phyloP scores from a whole-genome alignment of 2,797 vertebrate species.

The Anas capensis region DNA sequence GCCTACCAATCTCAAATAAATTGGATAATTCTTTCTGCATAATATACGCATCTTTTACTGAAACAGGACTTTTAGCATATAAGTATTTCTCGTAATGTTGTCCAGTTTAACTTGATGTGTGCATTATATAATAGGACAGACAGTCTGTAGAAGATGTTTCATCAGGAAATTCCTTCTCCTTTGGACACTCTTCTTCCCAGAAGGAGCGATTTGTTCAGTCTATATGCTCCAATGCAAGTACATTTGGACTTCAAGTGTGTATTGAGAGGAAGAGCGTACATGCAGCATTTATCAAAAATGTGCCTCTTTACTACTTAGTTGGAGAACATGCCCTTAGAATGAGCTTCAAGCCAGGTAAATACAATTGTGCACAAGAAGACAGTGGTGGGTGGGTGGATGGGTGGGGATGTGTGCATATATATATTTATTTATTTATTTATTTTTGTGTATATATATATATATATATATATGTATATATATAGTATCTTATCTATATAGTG shows the following conservation, averaged over 20 bases:
- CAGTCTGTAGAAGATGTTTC: constrained; percentile 39
- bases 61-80: background rate
- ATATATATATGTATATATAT: background rate
- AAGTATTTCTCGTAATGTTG: background rate
- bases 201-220: constrained; percentile 10
- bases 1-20: background rate
- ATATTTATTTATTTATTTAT: background rate
- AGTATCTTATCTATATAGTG: background rate
- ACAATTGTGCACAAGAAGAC: background rate
- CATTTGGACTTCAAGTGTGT: constrained; percentile 71
- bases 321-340: constrained; percentile 61
- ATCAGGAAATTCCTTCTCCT: background rate
- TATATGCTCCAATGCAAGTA: constrained; percentile 39
- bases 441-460: too few relatives aligned
- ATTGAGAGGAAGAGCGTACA: constrained; percentile 42
- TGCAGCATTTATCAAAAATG: constrained; percentile 37
- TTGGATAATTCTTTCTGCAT: background rate
- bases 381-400: background rate
- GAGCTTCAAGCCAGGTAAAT: constrained; percentile 71
- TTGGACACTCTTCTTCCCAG: background rate
- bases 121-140: constrained; percentile 41
- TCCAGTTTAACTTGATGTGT: background rate
- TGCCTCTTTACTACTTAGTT: constrained; percentile 61
- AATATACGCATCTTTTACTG: background rate
- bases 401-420: background rate